phyloP scores from a whole-genome alignment of 1,140 invertebrate genomes.

The Agrilus planipennis region DNA sequence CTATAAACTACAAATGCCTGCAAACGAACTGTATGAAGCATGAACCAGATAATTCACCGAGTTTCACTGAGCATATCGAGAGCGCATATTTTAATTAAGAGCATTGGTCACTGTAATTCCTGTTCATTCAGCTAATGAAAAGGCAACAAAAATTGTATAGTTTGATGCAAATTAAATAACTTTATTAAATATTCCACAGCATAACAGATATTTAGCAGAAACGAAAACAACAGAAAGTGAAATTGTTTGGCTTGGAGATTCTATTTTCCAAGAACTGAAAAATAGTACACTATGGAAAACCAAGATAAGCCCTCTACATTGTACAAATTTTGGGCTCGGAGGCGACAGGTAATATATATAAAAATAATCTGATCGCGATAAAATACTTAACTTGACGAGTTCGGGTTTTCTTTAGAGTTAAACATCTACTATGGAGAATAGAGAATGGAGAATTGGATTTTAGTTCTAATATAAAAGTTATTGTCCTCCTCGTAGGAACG shows the following conservation, averaged over 20 bases:
- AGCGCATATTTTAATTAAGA: too few relatives aligned
- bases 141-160: too few relatives aligned
- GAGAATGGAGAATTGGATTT: constrained; percentile 57
- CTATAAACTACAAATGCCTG: too few relatives aligned
- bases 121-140: too few relatives aligned
- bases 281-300: constrained; percentile 51
- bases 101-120: too few relatives aligned
- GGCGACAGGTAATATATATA: constrained; percentile 42
- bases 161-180: not conserved
- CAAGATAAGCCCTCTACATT: constrained; percentile 43
- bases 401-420: constrained; percentile 34
- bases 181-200: constrained; percentile 37
- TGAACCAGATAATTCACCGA: too few relatives aligned
- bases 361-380: not conserved
- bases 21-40: too few relatives aligned
- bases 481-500: constrained; percentile 57
- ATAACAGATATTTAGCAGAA: constrained; percentile 48
- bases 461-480: constrained; percentile 51
- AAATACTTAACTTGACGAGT: not conserved
- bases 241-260: constrained; percentile 61
- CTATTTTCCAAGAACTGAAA: constrained; percentile 48
- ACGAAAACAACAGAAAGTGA: constrained; percentile 54
- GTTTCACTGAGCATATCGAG: too few relatives aligned
- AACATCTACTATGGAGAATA: constrained; percentile 62
- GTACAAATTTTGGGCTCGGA: constrained; percentile 61